Base-by-base conservation (phyloP, 2,888 invertebrate genomes). In the Heteromurus nitidus region DNA sequence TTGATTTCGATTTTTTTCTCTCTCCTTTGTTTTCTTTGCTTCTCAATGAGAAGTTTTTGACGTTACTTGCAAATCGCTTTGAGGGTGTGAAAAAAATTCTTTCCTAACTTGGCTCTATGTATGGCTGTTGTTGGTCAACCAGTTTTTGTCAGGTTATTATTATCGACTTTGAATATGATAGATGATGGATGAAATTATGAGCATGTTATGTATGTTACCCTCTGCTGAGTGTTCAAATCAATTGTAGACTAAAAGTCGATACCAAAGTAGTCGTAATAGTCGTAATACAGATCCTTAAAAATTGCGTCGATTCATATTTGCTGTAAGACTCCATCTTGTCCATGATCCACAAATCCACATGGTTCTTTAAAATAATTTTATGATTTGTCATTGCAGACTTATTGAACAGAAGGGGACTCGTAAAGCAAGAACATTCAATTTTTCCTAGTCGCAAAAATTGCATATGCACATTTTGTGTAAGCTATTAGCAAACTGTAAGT, bases 61-160 rank as follows among this genome's bases (percentile, higher is more conserved):
- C 5, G 7, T 36, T 36, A 13, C 36, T 9, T 36, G 36, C 36
- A 36, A 9, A 5, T 36, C 7, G 13, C 7, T 5, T 13, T 36
- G 13, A 36, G 36, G 13, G 36, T 36, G 36, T 36, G 36, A 13
- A 9, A 36, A 36, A 36, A 36, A 36, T 5, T 5, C 36, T 36
- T 36, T 13, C n/a, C n/a, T n/a, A n/a, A n/a, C n/a, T n/a, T n/a
- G n/a, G n/a, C n/a, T n/a, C n/a, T n/a, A n/a, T n/a, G n/a, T n/a
- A n/a, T n/a, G n/a, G n/a, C n/a, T 58, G 58, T 5, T 30, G 53
- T 68, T 68, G 68, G 22, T 30, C 31, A 53, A 53, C 68, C 53
- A 68, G 68, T 68, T 68, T 68, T 68, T 68, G 68, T 53, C 31
- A 31, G 31, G 53, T 30, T 68, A n/a, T 50, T 68, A 68, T 68